A percentile compares a stretch with the other conserved stretches of the same genome.
Evolutionary conservation across 2,797 vertebrate species (phyloP).

Genomic region (Luscinia megarhynchos): DNA sequence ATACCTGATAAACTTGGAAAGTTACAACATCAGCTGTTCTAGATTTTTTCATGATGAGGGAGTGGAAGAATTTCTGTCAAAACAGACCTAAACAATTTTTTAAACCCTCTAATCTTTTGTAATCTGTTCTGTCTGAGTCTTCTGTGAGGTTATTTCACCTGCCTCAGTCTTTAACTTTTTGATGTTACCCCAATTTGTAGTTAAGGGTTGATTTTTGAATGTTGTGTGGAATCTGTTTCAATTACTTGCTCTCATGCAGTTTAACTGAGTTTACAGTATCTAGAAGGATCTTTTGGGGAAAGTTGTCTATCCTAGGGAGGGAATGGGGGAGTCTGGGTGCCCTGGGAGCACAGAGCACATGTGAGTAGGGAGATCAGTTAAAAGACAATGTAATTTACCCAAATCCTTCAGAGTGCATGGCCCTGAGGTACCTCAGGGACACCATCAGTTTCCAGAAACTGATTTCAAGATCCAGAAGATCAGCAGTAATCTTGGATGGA

Average conservation of each 20-base stretch:
- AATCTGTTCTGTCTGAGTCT: background rate
- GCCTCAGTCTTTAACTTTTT: background rate
- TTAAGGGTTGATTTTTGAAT: constrained; percentile 7
- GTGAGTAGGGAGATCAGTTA: background rate
- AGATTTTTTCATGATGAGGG: background rate
- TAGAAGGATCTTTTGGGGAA: background rate
- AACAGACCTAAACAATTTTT: background rate
- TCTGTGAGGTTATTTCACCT: background rate
- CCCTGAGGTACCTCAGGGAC: background rate
- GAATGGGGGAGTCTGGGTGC: background rate
- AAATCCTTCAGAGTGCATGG: background rate
- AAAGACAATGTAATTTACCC: background rate
- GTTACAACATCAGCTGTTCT: background rate
- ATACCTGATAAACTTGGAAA: background rate
- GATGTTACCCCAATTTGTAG: background rate
- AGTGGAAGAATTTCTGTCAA: background rate
- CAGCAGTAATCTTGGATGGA: background rate
- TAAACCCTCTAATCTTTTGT: background rate
- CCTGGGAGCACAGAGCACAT: background rate
- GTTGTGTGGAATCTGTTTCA: background rate
- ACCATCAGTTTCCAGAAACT: background rate
- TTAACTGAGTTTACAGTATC: background rate
- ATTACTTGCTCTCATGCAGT: background rate
- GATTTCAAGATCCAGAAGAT: background rate
- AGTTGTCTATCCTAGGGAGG: background rate